Conservation (phyloP, 2,888 invertebrate genomes). For the Zootermopsis nevadensis region DNA sequence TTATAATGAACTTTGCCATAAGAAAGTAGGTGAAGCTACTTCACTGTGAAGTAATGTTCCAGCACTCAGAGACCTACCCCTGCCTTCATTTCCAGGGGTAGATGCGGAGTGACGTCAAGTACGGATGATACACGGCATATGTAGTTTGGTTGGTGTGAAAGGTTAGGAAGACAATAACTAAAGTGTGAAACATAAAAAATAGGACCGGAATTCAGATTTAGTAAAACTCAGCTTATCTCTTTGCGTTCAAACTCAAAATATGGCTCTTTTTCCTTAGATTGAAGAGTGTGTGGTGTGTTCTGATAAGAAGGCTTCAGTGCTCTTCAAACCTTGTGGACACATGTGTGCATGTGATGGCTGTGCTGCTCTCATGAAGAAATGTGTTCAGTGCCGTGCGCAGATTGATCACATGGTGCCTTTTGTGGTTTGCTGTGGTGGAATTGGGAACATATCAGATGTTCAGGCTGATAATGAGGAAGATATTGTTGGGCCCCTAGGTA, state of each 20-base stretch:
- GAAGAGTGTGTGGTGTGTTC: conserved; percentile 98
- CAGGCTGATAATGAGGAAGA: conserved; percentile 66
- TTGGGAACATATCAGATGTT: conserved; percentile 65
- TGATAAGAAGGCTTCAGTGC: conserved; percentile 89
- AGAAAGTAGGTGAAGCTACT: too few species aligned
- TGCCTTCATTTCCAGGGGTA: too few species aligned
- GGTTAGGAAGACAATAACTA: too few species aligned
- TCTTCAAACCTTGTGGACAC: conserved; percentile 96
- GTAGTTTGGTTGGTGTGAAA: too few species aligned
- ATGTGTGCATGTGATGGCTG: conserved; percentile 93
- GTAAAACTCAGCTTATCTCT: too few species aligned
- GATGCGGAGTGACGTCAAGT: too few species aligned
- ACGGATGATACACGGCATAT: too few species aligned
- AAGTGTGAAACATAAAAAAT: too few species aligned
- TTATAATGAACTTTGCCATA: too few species aligned
- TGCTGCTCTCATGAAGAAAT: conserved; percentile 96
- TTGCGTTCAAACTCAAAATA: background rate
- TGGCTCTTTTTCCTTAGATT: conserved; percentile 70
- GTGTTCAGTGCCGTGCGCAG: conserved; percentile 92
- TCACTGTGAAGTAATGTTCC: too few species aligned
- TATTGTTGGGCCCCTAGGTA: conserved; percentile 58
- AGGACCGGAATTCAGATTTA: too few species aligned
- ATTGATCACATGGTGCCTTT: conserved; percentile 77
- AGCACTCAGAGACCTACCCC: too few species aligned
- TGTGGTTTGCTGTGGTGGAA: conserved; percentile 70